Percentiles rank a stretch among this genome's conserved stretches.
These are phyloP conservation scores for Actinemys pallida DNA, from an alignment of 2,113 vertebrate genomes.

Conservation along the genomic window DNA sequence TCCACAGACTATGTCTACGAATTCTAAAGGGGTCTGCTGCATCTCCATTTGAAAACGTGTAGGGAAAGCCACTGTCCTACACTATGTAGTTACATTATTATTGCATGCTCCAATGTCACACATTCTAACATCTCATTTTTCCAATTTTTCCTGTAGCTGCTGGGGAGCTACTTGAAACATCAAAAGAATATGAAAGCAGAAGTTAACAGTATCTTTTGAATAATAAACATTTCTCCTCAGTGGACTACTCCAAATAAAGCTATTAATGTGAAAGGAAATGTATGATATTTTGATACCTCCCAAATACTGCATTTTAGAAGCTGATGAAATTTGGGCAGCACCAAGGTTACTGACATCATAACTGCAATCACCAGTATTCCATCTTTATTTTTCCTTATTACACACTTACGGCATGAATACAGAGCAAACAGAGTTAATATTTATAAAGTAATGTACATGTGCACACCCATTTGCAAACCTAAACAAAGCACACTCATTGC, in stretches of 20 bases:
- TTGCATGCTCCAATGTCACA: not conserved
- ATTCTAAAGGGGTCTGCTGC: no score
- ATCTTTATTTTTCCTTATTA: not conserved
- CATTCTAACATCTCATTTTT: not conserved
- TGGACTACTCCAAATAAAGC: not conserved
- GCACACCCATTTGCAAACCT: not conserved
- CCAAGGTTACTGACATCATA: not conserved
- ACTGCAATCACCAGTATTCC: not conserved
- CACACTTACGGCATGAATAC: not conserved
- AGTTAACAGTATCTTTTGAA: fast-evolving
- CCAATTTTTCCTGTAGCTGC: not conserved
- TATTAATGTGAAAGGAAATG: not conserved
- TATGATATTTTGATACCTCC: not conserved
- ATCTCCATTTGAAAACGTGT: no score
- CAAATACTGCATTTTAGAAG: not conserved
- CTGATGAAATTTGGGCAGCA: not conserved
- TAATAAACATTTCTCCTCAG: fast-evolving
- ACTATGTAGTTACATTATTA: not conserved
- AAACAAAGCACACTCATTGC: not conserved
- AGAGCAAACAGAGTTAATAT: not conserved
- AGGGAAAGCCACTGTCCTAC: not conserved
- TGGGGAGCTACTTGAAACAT: not conserved
- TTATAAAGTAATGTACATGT: not conserved
- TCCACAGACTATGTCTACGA: no score
- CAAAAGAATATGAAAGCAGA: no score